Evolutionary conservation across 2,888 invertebrate genomes (phyloP), one percentile per base, ranked within the genome.

Genomic region (Clostera curtula): DNA sequence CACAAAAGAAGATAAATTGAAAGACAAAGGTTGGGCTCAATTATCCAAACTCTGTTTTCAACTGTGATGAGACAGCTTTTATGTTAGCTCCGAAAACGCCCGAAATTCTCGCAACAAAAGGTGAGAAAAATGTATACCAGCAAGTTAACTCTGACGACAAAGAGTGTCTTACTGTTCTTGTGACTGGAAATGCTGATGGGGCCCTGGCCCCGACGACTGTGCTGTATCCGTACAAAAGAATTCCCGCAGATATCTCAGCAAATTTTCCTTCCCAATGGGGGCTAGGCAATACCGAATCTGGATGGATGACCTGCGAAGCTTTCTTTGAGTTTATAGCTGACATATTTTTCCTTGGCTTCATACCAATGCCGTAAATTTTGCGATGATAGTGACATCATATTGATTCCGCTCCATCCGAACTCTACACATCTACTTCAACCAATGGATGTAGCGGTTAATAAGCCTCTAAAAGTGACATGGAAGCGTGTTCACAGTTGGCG

Each of bases 231-330:
- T 31, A 34, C 12, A 34, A 29, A 14, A 9, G 21, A 8, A 27
- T 33, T n/a, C 27, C 34, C 12, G 12, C 25, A n/a, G 31, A 33
- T 25, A 36, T 43, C 19, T 23, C 34, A 23, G 53, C 59, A 5
- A 46, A 34, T 19, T 43, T 65, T 21, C 61, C 63, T 25, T 24
- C 40, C 35, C 47, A 38, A 7, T 76, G 69, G 69, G 55, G 56
- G 19, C 29, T 66, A 14, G 72, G 69, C 31, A 60, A 50, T 33
- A 63, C 65, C 3, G 69, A 74, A 7, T 59, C 38, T 25, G 71
- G 70, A 4, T 74, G 76, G 69, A 75, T 76, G 70, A 70, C 58
- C 5, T 39, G 50, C 1, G 59, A 59, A 38, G 53, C 33, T 7
- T 31, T 37, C n/a, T 34, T 29, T 25, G 33, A 36, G 14, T 36